These are phyloP conservation scores for Crambe crambe DNA, from an alignment of 37 sponge, comb jelly and placozoan species.

Conservation along the genomic window DNA sequence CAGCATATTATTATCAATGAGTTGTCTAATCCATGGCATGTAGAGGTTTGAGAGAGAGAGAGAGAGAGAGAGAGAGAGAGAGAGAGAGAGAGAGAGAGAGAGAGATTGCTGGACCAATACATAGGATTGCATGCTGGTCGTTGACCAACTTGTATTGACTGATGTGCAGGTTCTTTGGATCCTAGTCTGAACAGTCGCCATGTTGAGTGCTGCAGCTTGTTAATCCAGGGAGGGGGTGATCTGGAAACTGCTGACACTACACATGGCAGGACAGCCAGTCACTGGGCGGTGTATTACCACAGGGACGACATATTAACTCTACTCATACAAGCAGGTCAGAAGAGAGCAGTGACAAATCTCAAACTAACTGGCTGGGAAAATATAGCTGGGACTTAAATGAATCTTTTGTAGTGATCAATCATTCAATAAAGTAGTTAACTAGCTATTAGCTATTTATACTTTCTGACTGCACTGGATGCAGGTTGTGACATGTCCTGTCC, in stretches of 20 bases:
- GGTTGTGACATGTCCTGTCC: constrained; percentile 42
- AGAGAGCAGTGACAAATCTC: not conserved
- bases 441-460: too few species aligned
- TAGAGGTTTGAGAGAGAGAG: too few species aligned
- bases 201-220: constrained; percentile 36
- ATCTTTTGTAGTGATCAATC: too few species aligned
- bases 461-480: too few species aligned
- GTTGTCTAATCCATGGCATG: too few species aligned
- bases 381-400: too few species aligned
- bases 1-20: too few species aligned
- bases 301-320: constrained; percentile 57
- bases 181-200: constrained; percentile 32
- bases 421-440: too few species aligned
- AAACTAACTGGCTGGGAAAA: too few species aligned
- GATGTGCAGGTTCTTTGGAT: constrained; percentile 10
- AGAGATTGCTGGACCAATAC: not conserved
- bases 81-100: constrained; percentile 6
- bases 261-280: constrained; percentile 80
- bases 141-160: too few species aligned
- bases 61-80: not conserved
- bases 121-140: not conserved
- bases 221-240: constrained; percentile 37
- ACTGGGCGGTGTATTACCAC: constrained; percentile 78
- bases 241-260: constrained; percentile 47
- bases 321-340: constrained; percentile 68